Evolutionary conservation across 2,888 invertebrate genomes (phyloP), one percentile per base, ranked within the genome.

Genomic region (Dynastes grantii): DNA sequence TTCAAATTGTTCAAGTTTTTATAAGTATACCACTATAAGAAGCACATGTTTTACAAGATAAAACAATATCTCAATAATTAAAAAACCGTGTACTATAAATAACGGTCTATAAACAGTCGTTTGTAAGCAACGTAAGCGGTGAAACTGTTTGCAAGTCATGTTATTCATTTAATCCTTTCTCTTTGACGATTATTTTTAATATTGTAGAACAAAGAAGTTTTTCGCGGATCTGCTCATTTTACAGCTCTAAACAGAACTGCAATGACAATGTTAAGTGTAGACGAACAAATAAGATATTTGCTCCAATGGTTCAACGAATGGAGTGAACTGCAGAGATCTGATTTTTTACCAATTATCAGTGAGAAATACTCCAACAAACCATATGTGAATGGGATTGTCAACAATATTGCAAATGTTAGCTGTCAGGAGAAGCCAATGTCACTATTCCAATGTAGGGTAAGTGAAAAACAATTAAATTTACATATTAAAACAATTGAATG

Each of bases 221-320:
- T 78, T 76, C 68, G 63, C 37, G 63, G 55, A 75, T 79, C 64
- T 67, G 78, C 4, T 81, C 82, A 80, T 85, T 85, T 80, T 80
- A 84, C 84, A 83, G 83, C 82, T 82, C 83, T 55, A 65, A 76
- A 65, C 53, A 63, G 77, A 76, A 84, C 68, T 61, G 58, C 58
- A 73, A 79, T 77, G 89, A 86, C 88, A 49, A 86, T 87, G 80
- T 86, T 91, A 75, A 90, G 91, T 80, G 88, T 92, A 51, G 94
- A 94, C 85, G 94, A 94, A 2, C 96, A 97, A 88, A 90, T 96
- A 84, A 91, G 95, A 77, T 97, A 96, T 87, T 90, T 96, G 82
- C 90, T 95, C 78, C 94, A 95, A 86, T 97, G 97, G 97, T 97
- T 97, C 86, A 92, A 93, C 85, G 96, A 96, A 89, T 97, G 96